A percentile compares a stretch with the other conserved stretches of the same genome.
Evolutionary conservation across 2,888 invertebrate genomes (phyloP).

Genomic region (Amaurobius ferox): DNA sequence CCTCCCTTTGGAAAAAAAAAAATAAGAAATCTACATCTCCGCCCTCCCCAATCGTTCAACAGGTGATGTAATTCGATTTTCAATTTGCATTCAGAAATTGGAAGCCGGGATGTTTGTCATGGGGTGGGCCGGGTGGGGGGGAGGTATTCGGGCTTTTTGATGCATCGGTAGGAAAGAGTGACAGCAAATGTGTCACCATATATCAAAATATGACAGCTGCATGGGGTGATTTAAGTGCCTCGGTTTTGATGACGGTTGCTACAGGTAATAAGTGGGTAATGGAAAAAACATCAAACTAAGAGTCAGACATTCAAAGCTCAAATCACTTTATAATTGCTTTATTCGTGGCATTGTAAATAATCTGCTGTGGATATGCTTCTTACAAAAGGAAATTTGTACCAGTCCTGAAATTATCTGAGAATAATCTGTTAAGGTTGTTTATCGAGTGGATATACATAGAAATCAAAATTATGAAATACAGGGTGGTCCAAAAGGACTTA

Average conservation of each 20-base stretch:
- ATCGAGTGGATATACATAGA: no score
- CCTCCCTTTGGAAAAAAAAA: background rate
- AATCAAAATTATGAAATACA: no score
- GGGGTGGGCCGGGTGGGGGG: background rate
- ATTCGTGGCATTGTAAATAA: no score
- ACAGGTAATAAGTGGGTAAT: background rate
- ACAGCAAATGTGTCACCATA: background rate
- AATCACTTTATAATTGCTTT: background rate
- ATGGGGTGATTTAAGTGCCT: conserved; percentile 6
- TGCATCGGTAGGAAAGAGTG: background rate
- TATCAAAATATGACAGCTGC: background rate
- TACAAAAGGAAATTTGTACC: no score
- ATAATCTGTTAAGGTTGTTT: no score
- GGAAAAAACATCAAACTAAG: no score
- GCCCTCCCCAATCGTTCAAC: no score
- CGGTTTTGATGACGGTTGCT: background rate
- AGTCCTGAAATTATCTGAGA: no score
- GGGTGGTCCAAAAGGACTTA: no score
- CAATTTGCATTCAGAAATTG: background rate
- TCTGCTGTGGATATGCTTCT: no score
- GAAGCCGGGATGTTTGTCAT: background rate
- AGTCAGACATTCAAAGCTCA: no score
- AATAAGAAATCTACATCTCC: background rate
- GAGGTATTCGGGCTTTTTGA: background rate
- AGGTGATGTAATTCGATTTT: background rate